Base-by-base conservation (phyloP, 2,113 vertebrate species). In the Myiagra hebetior region DNA sequence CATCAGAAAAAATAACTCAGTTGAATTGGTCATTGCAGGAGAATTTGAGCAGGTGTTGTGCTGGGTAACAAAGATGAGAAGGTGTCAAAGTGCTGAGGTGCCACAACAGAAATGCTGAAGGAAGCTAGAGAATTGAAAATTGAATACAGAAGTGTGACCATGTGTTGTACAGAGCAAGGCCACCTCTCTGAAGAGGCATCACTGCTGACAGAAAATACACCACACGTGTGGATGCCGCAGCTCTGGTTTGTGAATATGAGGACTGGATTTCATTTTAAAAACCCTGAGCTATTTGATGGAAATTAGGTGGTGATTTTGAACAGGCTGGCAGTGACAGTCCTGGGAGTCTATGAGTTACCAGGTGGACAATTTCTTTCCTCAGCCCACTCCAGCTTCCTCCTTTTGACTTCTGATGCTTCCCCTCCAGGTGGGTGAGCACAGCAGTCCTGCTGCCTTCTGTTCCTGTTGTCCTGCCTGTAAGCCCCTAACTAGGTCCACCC, bases 171-270 rank as follows among this genome's bases (percentile, higher is more conserved):
- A n/a, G 55, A 78, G 52, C 24, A 33, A 10, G 37, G 19, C 15
- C 47, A 23, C 18, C 0, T 1, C 52, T 81, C 59, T 17, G 21
- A 49, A 46, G 80, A 55, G 63, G 17, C 64, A 23, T 37, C 0
- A 0, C 56, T 72, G 62, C 83, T 84, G 77, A 35, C n/a, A 42
- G 70, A 68, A 53, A 59, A 13, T 39, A 33, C 2, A 2, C 42
- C 18, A 2, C 0, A 3, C 1, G 0, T 0, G 0, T 37, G 77
- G 26, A 24, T 69, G 31, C 46, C 0, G 0, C 37, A 62, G 62
- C 49, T 49, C 37, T 14, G 37, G 18, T 74, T 74, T 88, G 31
- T 55, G 64, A 70, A 31, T 59, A 37, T 53, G 72, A 56, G 52
- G 20, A 9, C 53, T 83, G 46, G 16, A 46, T 55, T 76, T 41